Evolutionary conservation across 2,888 invertebrate genomes (phyloP), one percentile per base, ranked within the genome.

Genomic region (Acleris literana): DNA sequence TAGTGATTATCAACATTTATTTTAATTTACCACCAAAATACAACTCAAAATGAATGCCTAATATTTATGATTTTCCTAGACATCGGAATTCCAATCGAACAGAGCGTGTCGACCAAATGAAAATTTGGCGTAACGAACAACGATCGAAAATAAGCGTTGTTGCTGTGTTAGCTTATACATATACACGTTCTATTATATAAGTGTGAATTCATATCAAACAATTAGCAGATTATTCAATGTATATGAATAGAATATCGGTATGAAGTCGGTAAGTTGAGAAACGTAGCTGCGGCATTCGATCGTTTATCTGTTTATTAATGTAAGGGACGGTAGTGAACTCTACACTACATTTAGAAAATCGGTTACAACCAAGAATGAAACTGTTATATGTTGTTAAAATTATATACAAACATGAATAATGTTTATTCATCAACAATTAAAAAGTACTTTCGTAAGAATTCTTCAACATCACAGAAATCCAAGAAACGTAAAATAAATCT

Each of bases 111-210:
- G 33, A 63, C 49, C n/a, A 44, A 49, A 56, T 69, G 59, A 62
- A 64, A 69, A 67, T 58, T 71, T 70, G 69, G 71, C 69, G 64
- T 64, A 55, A 39, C 44, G 25, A 54, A 65, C 68, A 65, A 55
- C 63, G 53, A 54, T 46, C 61, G 63, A 49, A 33, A 54, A 44
- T 53, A 53, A 48, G n/a, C 56, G 22, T 43, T 18, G 49, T 25
- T 56, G 51, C 64, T 29, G 16, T 22, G 25, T 54, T 43, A 59
- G 54, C 59, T 54, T 53, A 58, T 54, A n/a, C 46, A 53, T 58
- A 33, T 64, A 33, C 46, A 53, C 39, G 4, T 20, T 44, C 29
- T 52, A 29, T 46, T 58, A 63, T 52, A n/a, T 57, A 57, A 63
- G 43, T 9, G 6, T 39, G 6, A n/a, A 20, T n/a, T 39, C 20